Evolutionary conservation across 2,888 invertebrate genomes (phyloP), one percentile per base, ranked within the genome.

Genomic region (Chloroclystis v-ata): DNA sequence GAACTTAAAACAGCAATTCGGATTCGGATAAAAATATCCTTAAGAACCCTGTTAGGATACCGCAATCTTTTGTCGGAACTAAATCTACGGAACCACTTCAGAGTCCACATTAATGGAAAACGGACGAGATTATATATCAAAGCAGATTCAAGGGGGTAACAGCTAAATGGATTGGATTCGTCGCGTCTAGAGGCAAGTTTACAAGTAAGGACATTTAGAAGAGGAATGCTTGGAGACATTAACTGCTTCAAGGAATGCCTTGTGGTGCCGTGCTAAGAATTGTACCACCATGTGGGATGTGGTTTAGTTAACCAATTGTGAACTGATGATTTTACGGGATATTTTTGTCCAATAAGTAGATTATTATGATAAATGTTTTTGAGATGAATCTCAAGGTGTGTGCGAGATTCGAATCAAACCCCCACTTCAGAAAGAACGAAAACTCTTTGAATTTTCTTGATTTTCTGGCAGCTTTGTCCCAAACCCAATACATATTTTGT

Each of bases 91-190:
- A 56, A 59, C 56, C 57, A 59, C 60, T 60, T 58, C 54, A 50
- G 46, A 50, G 46, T 43, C 35, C 52, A 49, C 56, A 47, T 58
- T 59, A 63, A 60, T 58, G 60, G 57, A 38, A 13, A 30, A n/a
- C 37, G 51, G 47, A 37, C 52, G 40, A 52, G 62, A 64, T 72
- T 62, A 60, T 61, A 63, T 73, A 67, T 72, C 71, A 72, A 72
- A 72, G 70, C 38, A 41, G 43, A 54, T 52, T 47, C 43, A 51
- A 63, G 59, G 61, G 56, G 51, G 58, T 42, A 54, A 52, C 37
- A 37, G 35, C 37, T 20, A 29, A 56, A 55, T 54, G 50, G 53
- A 56, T 52, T 40, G 39, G 44, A 30, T 37, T 28, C 42, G 32
- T 9, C 38, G 43, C 41, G 28, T 14, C 13, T 32, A 10, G 28